Conservation (phyloP, 64 coral and sea anemone genomes). For the Stichodactyla helianthus region DNA sequence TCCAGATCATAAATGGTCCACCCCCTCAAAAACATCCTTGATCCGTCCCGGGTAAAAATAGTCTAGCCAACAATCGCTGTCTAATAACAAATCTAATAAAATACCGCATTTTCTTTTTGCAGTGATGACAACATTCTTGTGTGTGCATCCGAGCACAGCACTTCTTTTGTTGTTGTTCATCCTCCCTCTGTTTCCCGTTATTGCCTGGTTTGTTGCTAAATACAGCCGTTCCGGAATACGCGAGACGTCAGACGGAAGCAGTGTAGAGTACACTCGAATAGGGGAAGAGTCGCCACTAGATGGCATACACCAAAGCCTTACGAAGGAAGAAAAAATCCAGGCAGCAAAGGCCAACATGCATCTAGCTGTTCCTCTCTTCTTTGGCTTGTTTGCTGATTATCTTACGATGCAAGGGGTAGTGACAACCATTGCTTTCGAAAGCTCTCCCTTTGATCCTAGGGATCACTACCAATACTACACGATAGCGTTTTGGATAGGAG, state of each 20-base stretch:
- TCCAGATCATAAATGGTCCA: too few species aligned
- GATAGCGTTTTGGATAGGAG: constrained; percentile 38
- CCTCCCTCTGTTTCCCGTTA: constrained; percentile 11
- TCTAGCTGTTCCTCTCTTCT: constrained; percentile 23
- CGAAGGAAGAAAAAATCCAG: constrained; percentile 35
- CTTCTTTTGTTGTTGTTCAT: neutral
- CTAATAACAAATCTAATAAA: neutral
- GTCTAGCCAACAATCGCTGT: too few species aligned
- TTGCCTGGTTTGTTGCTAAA: constrained; percentile 23
- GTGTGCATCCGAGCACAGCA: constrained; percentile 5
- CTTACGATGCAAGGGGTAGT: constrained; percentile 41
- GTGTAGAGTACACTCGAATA: neutral
- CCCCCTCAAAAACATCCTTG: too few species aligned
- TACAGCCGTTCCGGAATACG: neutral
- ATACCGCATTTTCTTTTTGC: neutral
- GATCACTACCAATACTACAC: constrained; percentile 73
- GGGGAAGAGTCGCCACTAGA: neutral
- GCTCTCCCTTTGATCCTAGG: constrained; percentile 34
- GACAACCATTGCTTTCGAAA: constrained; percentile 40
- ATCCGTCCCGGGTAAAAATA: too few species aligned
- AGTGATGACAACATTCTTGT: constrained; percentile 4
- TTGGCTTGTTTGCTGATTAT: constrained; percentile 52
- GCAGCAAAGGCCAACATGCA: constrained; percentile 30
- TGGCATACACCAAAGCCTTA: neutral
- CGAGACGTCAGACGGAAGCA: neutral